Base-by-base conservation (phyloP, 2,888 invertebrate species). In the Ditylenchus weischeri region DNA sequence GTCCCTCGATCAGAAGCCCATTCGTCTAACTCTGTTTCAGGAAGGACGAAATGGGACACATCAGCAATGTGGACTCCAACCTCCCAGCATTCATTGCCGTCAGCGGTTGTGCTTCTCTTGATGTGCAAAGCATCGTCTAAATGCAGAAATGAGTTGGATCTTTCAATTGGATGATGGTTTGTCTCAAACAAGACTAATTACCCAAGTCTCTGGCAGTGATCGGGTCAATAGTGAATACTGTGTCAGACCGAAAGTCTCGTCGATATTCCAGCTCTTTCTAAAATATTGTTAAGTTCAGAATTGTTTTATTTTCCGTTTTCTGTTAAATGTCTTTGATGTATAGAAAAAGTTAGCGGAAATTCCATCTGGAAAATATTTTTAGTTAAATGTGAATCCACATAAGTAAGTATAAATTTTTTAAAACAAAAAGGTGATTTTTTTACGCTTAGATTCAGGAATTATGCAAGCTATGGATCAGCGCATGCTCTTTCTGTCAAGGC, bases 141-240 rank as follows among this genome's bases (percentile, higher is more conserved):
- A 43, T 43, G 15, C 43, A 79, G 43, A 96, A 87, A 38, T 38
- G 11, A 3, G 29, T 29, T 2, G 29, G 29, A 29, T n/a, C n/a
- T n/a, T n/a, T n/a, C 29, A 4, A 5, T 29, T 29, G 5, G 29
- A 29, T 5, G 29, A 29, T 29, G 5, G 29, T 5, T 29, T 29
- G 29, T 29, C 29, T 2, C 29, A 2, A 29, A 29, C 38, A 38
- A 43, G 8, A 15, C 15, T 2, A 15, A 13, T 43, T 43, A 43
- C 43, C 43, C 79, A 96, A 87, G 86, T 96, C 95, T 64, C 90
- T 87, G 4, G 94, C 93, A 60, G 91, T 92, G 38, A 87, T 85
- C 5, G 95, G 94, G 86, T 96, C 95, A 75, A 96, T 93, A 0
- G 94, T 93, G 82, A 95, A 94, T 64, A 94, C 87, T 81, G 92